These are phyloP conservation scores for Pantherophis alleghaniensis DNA, from an alignment of 2,797 vertebrate species.

Conservation along the genomic window DNA sequence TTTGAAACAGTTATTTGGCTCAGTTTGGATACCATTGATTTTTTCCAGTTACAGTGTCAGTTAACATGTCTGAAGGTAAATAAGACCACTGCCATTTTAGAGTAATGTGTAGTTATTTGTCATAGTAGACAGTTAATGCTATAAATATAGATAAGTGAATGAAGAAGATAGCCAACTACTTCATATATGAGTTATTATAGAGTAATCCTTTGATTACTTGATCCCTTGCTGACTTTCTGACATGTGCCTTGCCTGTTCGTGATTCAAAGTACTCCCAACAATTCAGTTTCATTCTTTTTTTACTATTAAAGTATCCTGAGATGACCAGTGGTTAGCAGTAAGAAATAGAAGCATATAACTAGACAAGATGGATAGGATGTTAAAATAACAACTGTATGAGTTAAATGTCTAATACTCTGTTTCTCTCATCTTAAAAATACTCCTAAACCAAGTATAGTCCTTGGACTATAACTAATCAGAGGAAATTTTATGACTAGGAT, in stretches of 20 bases:
- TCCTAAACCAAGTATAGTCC: background rate
- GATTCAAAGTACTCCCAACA: conserved; percentile 6
- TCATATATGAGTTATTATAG: conserved; percentile 20
- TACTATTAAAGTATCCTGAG: conserved; percentile 24
- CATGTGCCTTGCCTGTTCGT: conserved; percentile 26
- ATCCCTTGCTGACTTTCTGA: conserved; percentile 45
- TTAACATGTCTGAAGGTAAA: background rate
- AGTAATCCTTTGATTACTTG: conserved; percentile 47
- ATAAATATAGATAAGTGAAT: background rate
- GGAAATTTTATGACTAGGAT: background rate
- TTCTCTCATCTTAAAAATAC: background rate
- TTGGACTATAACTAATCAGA: conserved; percentile 5
- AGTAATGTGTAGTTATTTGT: background rate
- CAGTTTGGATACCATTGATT: background rate
- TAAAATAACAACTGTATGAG: background rate
- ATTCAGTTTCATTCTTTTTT: conserved; percentile 44
- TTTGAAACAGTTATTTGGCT: background rate
- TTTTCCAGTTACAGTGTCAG: background rate
- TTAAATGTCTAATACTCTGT: background rate
- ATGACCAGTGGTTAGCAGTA: conserved; percentile 4
- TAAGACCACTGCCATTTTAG: background rate
- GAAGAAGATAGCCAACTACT: background rate
- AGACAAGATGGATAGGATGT: background rate
- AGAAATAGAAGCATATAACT: conserved; percentile 30
- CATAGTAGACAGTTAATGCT: background rate